Base-by-base conservation (phyloP, 2,797 vertebrate species). In the Cynopterus sphinx region DNA sequence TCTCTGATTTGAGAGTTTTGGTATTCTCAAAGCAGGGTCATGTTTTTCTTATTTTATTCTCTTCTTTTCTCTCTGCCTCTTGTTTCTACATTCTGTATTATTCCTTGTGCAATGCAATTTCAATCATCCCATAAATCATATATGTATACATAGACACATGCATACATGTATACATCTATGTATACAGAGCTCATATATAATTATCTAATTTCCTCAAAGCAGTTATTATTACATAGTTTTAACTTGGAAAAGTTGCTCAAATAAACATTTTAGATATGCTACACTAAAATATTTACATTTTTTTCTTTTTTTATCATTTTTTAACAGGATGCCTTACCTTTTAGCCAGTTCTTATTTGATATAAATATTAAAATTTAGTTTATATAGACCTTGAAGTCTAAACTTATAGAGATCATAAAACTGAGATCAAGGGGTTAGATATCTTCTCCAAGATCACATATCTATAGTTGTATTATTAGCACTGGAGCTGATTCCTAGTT, bases 331-430 rank as follows among this genome's bases (percentile, higher is more conserved):
- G 22, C 9, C 9, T 94, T 51, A 51, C 33, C 4, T 93, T 75
- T 91, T 78, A 87, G 26, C 26, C n/a, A 26, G 3, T 70, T 92
- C 1, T 68, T 61, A 26, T 71, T n/a, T 85, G 12, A 39, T 55
- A 28, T 65, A 85, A 74, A 53, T 79, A 51, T 83, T 57, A 84
- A 84, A 59, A 51, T 74, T 84, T 78, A 87, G 9, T 53, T 97
- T 33, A 63, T 10, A 91, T 31, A 26, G 28, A 51, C 22, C 26
- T 74, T 67, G 59, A 6, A 53, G 6, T 57, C 3, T 87, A 61
- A n/a, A n/a, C 2, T 71, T 81, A 67, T 0, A 86, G 46, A 87
- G 9, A 77, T 15, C 65, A 77, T 13, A 67, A 79, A 67, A 94
- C 24, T 33, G 26, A 51, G 33, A 28, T 21, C 22, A 16, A 43